These are phyloP conservation scores for Heterodera schachtii DNA, from an alignment of 1,140 invertebrate genomes.

Conservation along the genomic window DNA sequence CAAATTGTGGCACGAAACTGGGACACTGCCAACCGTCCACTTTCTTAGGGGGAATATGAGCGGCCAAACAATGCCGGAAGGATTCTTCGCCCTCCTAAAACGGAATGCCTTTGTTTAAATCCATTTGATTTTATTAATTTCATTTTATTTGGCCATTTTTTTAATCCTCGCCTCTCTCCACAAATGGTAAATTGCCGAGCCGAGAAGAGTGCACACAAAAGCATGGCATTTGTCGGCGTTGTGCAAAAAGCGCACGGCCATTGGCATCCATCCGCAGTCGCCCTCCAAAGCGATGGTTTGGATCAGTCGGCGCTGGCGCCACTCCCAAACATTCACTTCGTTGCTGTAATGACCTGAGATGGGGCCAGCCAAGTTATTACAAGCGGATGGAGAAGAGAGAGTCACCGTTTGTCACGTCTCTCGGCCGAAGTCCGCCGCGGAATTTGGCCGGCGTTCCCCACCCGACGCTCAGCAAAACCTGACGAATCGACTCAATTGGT, in stretches of 20 bases:
- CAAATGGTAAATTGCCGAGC: conserved; percentile 77
- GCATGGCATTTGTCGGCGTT: conserved; percentile 79
- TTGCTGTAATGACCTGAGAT: conserved; percentile 77
- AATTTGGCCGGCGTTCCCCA: no score
- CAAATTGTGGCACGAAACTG: no score
- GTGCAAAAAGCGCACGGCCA: conserved; percentile 91
- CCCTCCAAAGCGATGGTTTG: conserved; percentile 82
- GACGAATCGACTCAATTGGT: no score
- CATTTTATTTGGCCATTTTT: no score
- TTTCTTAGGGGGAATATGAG: conserved; percentile 76
- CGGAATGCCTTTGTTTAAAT: background rate
- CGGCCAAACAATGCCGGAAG: conserved; percentile 75
- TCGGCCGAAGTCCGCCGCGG: no score
- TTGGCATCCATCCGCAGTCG: conserved; percentile 79
- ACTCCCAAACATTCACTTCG: conserved; percentile 84
- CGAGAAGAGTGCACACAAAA: conserved; percentile 81
- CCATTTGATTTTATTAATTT: no score
- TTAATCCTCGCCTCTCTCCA: conserved; percentile 47
- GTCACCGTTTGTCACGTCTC: no score
- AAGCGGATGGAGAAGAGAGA: no score
- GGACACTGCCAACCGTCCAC: conserved; percentile 70
- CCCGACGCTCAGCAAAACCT: no score
- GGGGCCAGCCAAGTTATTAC: background rate
- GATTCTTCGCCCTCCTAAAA: background rate
- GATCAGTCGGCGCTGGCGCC: conserved; percentile 78